Percentiles rank a stretch among this genome's conserved stretches.
These are phyloP conservation scores for Hydrozoanthus tunicans DNA, from an alignment of 64 coral and sea anemone species.

Conservation along the genomic window DNA sequence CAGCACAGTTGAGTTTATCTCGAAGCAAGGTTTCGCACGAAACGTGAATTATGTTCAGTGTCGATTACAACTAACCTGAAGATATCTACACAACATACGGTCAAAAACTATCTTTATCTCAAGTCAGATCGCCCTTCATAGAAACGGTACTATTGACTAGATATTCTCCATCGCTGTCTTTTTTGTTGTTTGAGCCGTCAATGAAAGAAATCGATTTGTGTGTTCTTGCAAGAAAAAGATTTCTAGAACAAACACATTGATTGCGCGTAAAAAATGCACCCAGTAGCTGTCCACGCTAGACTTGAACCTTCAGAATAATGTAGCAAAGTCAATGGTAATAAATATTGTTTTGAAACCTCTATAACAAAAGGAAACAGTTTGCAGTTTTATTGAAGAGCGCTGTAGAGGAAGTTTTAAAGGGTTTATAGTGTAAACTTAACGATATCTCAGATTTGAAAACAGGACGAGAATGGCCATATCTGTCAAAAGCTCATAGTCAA, in stretches of 20 bases:
- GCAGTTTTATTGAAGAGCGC: slow-evolving; percentile 12
- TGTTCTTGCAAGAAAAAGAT: slow-evolving; percentile 23
- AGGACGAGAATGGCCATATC: not conserved
- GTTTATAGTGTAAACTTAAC: not conserved
- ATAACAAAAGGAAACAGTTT: slow-evolving; percentile 35
- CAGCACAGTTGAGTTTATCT: slow-evolving; percentile 25
- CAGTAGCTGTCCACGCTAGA: slow-evolving; percentile 31
- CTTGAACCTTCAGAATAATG: slow-evolving; percentile 30
- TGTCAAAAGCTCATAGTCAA: slow-evolving; percentile 6
- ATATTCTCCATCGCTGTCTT: slow-evolving; percentile 19
- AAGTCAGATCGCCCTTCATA: slow-evolving; percentile 1
- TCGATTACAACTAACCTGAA: not conserved
- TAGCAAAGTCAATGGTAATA: slow-evolving; percentile 11
- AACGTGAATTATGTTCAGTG: not conserved
- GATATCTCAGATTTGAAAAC: slow-evolving; percentile 1
- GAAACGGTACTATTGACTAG: slow-evolving; percentile 9
- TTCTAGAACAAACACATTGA: slow-evolving; percentile 36
- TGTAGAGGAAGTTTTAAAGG: slow-evolving; percentile 41
- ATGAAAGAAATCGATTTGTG: not conserved
- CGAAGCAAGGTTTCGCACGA: not conserved
- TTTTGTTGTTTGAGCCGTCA: slow-evolving; percentile 15
- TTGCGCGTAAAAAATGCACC: not conserved
- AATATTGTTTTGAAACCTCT: slow-evolving; percentile 10
- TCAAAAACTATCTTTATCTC: slow-evolving; percentile 19
- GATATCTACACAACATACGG: not conserved